A percentile compares a stretch with the other conserved stretches of the same genome.
Evolutionary conservation across 1,140 invertebrate genomes (phyloP).

Genomic region (Ruditapes philippinarum): DNA sequence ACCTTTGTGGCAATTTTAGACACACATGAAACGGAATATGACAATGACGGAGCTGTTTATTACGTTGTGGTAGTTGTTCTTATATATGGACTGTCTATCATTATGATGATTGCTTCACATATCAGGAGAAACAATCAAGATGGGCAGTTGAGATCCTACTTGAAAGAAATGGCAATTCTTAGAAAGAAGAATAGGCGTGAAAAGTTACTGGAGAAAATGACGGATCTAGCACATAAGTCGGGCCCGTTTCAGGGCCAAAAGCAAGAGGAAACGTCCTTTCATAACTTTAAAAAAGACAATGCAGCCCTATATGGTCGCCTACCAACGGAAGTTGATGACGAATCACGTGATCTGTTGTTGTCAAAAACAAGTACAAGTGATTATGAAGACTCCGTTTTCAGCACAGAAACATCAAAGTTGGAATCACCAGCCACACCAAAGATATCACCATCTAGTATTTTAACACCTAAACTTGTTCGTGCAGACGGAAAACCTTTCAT

Average conservation of each 20-base stretch:
- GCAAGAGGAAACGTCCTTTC: conserved; percentile 39
- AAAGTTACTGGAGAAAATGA: conserved; percentile 78
- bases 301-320: conserved; percentile 13
- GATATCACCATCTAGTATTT: conserved; percentile 38
- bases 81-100: too few relatives aligned
- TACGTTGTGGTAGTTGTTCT: conserved; percentile 86
- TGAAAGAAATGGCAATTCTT: conserved; percentile 84
- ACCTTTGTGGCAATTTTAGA: conserved; percentile 78
- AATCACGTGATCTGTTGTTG: conserved; percentile 65
- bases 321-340: conserved; percentile 68
- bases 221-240: conserved; percentile 69
- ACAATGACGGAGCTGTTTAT: conserved; percentile 85
- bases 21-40: conserved; percentile 70
- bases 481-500: conserved; percentile 58
- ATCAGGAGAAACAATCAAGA: conserved; percentile 85
- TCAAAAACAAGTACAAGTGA: too few relatives aligned
- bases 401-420: conserved; percentile 47
- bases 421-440: too few relatives aligned
- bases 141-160: conserved; percentile 81
- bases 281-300: conserved; percentile 39
- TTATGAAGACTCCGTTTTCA: too few relatives aligned
- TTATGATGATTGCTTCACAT: too few relatives aligned
- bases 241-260: conserved; percentile 37
- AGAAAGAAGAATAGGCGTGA: conserved; percentile 82
- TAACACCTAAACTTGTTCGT: conserved; percentile 45